These are phyloP conservation scores for Monodelphis domestica DNA, from an alignment of 2,797 vertebrate species.

Conservation along the genomic window DNA sequence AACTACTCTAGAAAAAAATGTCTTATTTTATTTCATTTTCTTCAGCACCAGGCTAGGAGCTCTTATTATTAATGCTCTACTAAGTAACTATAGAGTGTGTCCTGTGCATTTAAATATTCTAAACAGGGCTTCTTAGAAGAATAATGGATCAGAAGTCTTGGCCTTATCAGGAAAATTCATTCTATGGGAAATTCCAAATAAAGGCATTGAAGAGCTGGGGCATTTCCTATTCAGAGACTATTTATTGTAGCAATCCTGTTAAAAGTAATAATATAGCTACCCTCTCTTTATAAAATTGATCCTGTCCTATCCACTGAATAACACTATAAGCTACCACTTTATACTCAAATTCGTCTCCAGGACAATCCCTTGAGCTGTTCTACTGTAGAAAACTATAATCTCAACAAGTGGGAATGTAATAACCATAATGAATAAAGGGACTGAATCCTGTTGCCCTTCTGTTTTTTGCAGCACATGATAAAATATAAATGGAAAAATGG, in stretches of 20 bases:
- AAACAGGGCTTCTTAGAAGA: slow-evolving; percentile 19
- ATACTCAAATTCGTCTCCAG: slow-evolving; percentile 55
- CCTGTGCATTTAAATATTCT: slow-evolving; percentile 18
- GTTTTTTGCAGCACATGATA: slow-evolving; percentile 30
- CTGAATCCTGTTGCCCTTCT: background rate
- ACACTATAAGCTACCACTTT: slow-evolving; percentile 50
- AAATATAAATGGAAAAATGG: slow-evolving; percentile 24
- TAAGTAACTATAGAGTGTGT: background rate
- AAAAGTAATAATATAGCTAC: slow-evolving; percentile 44
- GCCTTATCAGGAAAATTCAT: slow-evolving; percentile 46
- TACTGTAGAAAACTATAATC: slow-evolving; percentile 18
- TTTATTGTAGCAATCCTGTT: slow-evolving; percentile 47
- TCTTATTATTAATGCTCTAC: background rate
- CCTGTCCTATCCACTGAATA: slow-evolving; percentile 35
- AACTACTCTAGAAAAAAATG: background rate
- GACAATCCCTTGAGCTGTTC: background rate
- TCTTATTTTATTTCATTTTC: background rate
- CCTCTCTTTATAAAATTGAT: slow-evolving; percentile 40
- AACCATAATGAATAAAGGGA: background rate
- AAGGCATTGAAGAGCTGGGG: background rate
- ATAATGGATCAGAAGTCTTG: slow-evolving; percentile 24
- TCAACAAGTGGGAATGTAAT: background rate
- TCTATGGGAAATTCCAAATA: slow-evolving; percentile 50
- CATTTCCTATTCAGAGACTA: slow-evolving; percentile 4
- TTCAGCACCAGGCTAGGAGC: slow-evolving; percentile 24